Percentiles rank a stretch among this genome's conserved stretches.
Evolutionary conservation across 92 coral and sea anemone genomes (phyloP).

Genomic region (Parazoanthus atlanticus): DNA sequence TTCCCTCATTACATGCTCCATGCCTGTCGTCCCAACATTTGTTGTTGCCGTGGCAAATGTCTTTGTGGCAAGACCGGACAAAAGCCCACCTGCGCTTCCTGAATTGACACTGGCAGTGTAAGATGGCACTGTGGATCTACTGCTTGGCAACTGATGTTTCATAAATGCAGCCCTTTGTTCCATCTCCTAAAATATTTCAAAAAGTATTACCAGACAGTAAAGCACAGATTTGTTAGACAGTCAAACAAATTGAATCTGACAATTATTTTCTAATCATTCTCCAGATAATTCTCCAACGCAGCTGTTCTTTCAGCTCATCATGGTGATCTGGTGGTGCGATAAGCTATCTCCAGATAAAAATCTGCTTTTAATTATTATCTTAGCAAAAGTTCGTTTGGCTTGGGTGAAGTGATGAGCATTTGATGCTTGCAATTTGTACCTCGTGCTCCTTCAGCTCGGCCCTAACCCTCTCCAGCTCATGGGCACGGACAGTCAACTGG

Average conservation of each 20-base stretch:
- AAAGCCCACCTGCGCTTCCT: neutral
- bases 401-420: neutral
- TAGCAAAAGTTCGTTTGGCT: no score
- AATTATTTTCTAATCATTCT: no score
- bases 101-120: neutral
- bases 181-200: neutral
- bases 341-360: no score
- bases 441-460: constrained; percentile 74
- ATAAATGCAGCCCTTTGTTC: neutral
- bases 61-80: constrained; percentile 36
- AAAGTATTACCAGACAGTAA: neutral
- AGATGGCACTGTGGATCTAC: neutral
- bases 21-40: constrained; percentile 46
- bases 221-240: no score
- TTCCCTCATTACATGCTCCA: constrained; percentile 52
- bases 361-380: no score
- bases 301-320: no score
- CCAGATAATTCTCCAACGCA: no score
- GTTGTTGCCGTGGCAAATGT: constrained; percentile 50
- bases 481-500: constrained; percentile 72
- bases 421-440: constrained; percentile 37
- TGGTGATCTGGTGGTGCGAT: no score
- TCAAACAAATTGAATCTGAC: no score
- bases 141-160: constrained; percentile 12
- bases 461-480: constrained; percentile 80